Evolutionary conservation across 1,140 invertebrate genomes (phyloP), one percentile per base, ranked within the genome.

Genomic region (Platorchestia sp.): DNA sequence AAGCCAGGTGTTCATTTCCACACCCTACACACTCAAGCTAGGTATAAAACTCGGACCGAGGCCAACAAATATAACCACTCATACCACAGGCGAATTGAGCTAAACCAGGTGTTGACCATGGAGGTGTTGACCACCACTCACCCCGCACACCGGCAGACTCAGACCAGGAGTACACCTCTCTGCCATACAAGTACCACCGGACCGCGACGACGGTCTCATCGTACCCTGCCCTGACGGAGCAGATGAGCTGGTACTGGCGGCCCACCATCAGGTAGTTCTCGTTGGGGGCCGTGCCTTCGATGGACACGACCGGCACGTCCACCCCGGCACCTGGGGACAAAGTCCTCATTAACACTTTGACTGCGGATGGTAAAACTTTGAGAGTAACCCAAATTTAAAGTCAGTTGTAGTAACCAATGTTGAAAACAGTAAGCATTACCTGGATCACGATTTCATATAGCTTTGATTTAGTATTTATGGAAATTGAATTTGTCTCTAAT

Each of bases 241-340:
- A 93, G 6, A 44, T 41, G 43, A 93, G 43, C 40, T 93, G 19
- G 91, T 93, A 93, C 91, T 93, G 44, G 44, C 91, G 91, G 7
- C 91, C 91, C 44, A 93, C 91, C 41, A 93, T 42, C 91, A 93
- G 43, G 45, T 93, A 93, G 91, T 93, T 47, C 40, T 93, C 91
- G 45, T 93, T 93, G 19, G 43, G 43, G 0, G 91, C 91, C 6
- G 91, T 47, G 45, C 91, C 91, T 45, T 45, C 45, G 5, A 93
- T 42, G 22, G 91, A 45, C 91, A 93, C 91, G 7, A 93, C 45
- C 91, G 91, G 91, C 43, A 47, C 43, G 91, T 93, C 91, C 45
- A 93, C 91, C 27, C 41, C 91, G 6, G 45, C 43, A 93, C 91
- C 91, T 93, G 91, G 43, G 22, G 36, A 75, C 14, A 75, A 10